Conservation (phyloP, 2,797 vertebrate genomes). For the Arctocebus calabarensis region DNA sequence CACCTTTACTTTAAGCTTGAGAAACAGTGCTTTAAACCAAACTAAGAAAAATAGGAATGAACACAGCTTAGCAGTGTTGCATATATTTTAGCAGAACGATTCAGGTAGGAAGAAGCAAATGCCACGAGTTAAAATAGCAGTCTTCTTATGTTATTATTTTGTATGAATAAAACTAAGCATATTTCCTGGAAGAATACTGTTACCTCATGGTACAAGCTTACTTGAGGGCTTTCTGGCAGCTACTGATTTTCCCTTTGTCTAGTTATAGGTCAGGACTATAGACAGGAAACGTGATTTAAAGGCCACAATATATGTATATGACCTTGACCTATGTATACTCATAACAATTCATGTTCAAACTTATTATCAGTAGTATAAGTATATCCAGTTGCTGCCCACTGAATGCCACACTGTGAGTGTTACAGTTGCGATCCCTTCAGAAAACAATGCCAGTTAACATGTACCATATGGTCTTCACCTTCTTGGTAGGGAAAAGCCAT, state of each 20-base stretch:
- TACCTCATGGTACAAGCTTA: background rate
- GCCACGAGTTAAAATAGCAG: background rate
- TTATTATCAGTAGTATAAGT: background rate
- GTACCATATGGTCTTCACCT: background rate
- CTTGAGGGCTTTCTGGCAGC: background rate
- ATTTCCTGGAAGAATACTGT: background rate
- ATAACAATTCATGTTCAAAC: background rate
- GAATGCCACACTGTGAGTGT: background rate
- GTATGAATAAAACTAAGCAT: background rate
- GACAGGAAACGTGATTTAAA: background rate
- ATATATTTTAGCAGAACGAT: background rate
- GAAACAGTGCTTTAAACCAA: background rate
- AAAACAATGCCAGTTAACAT: conserved; percentile 1
- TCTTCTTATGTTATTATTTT: background rate
- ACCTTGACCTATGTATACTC: background rate
- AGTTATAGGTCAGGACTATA: background rate
- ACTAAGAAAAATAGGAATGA: background rate
- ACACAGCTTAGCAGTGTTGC: background rate
- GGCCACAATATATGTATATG: conserved; percentile 33
- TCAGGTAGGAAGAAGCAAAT: background rate
- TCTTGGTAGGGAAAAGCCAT: background rate
- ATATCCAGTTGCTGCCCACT: background rate
- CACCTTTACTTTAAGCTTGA: background rate
- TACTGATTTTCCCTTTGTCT: background rate
- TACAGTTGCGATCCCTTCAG: background rate